These are phyloP conservation scores for Brachionus calyciflorus DNA, from an alignment of 1,140 invertebrate species.

Conservation along the genomic window DNA sequence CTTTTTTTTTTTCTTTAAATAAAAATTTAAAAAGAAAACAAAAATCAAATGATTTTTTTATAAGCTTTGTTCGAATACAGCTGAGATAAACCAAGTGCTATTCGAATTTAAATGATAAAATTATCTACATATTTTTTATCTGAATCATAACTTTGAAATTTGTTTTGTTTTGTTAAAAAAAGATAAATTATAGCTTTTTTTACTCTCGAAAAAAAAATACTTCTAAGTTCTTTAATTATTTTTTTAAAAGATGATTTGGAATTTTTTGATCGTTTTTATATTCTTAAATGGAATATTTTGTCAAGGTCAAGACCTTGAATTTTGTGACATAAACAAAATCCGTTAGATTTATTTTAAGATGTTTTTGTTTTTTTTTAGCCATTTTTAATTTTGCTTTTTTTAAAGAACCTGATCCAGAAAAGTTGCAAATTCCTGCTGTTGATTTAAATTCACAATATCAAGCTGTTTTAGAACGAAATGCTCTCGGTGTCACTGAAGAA, in stretches of 20 bases:
- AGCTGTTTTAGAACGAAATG: constrained; percentile 34
- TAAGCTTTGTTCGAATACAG: no score
- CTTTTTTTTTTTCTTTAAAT: no score
- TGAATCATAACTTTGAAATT: no score
- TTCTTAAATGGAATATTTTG: background rate
- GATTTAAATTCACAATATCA: background rate
- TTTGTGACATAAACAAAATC: constrained; percentile 22
- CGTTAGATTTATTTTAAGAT: background rate
- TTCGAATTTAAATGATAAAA: no score
- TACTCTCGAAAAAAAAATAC: background rate
- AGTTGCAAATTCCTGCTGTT: background rate
- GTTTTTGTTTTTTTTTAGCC: background rate
- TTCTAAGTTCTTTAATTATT: no score
- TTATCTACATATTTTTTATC: no score
- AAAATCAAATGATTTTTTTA: no score
- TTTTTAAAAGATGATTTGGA: background rate
- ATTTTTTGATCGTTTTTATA: background rate
- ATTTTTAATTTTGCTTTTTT: background rate
- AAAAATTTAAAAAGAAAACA: no score
- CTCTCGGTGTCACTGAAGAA: constrained; percentile 11
- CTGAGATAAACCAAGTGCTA: no score
- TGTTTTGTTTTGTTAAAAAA: no score
- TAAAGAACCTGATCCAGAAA: background rate
- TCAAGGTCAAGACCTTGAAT: background rate
- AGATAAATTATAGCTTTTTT: no score